Conservation (phyloP, 1,140 invertebrate genomes). For the Carcinoscorpius rotundicauda region DNA sequence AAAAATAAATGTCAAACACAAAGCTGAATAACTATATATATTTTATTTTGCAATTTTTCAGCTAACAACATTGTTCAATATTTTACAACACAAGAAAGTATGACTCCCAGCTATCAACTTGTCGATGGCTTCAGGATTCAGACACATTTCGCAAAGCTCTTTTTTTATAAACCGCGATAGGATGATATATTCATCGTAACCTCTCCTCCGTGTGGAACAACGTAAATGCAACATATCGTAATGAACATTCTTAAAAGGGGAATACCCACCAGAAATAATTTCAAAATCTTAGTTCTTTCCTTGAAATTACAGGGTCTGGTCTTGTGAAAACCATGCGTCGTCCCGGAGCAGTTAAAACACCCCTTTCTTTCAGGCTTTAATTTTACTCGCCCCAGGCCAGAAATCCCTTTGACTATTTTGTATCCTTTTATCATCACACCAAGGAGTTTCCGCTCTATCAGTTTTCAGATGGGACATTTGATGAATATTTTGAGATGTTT, state of each 20-base stretch:
- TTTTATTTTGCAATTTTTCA: no score
- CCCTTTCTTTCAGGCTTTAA: constrained; percentile 12
- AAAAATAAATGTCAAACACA: no score
- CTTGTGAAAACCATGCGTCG: constrained; percentile 13
- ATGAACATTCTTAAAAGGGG: constrained; percentile 13
- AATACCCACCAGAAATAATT: constrained; percentile 12
- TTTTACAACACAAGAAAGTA: not conserved
- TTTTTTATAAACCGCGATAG: constrained; percentile 4
- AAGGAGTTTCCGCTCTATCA: constrained; percentile 15
- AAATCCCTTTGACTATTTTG: constrained; percentile 13
- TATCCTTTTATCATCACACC: constrained; percentile 37
- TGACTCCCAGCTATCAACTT: not conserved
- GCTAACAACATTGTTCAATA: no score
- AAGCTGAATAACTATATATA: no score
- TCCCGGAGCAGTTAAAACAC: constrained; percentile 15
- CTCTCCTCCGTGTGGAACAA: constrained; percentile 20
- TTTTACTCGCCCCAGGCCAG: constrained; percentile 16
- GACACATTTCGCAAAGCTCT: constrained; percentile 11
- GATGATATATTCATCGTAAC: constrained; percentile 19
- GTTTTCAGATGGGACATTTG: constrained; percentile 42
- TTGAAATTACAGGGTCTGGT: constrained; percentile 18
- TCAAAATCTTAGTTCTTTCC: constrained; percentile 8
- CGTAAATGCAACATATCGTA: constrained; percentile 2
- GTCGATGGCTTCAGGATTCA: constrained; percentile 5
- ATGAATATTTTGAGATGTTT: constrained; percentile 33